These are phyloP conservation scores for Micoletzkya japonica DNA, from an alignment of 2,888 invertebrate species.

Conservation along the genomic window DNA sequence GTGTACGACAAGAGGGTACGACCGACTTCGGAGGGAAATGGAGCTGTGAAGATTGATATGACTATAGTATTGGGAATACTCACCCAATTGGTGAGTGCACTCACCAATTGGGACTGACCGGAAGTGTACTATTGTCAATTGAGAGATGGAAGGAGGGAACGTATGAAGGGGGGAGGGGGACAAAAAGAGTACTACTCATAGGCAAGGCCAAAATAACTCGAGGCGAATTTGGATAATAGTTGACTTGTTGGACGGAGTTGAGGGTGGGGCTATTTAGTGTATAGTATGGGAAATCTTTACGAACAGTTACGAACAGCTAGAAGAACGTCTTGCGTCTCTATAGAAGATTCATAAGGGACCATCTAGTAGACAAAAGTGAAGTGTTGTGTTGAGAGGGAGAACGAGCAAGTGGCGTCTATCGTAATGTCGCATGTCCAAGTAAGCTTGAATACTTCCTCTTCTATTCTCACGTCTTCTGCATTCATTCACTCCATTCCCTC, in stretches of 20 bases:
- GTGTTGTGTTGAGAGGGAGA: slow-evolving; percentile 51
- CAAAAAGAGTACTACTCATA: no score
- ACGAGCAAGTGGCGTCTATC: slow-evolving; percentile 60
- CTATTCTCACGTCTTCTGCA: neutral
- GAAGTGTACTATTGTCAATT: neutral
- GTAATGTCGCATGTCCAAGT: slow-evolving; percentile 60
- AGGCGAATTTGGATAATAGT: no score
- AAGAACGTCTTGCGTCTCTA: neutral
- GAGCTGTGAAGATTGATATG: slow-evolving; percentile 55
- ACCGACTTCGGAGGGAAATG: slow-evolving; percentile 47
- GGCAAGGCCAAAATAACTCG: no score
- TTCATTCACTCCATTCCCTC: neutral
- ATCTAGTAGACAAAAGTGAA: neutral
- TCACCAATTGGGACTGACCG: neutral
- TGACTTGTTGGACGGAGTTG: no score
- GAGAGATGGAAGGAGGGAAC: no score
- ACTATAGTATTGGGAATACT: slow-evolving; percentile 61
- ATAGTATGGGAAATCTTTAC: no score
- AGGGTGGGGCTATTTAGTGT: no score
- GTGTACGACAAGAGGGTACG: slow-evolving; percentile 54
- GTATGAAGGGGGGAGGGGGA: no score
- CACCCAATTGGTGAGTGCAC: slow-evolving; percentile 52
- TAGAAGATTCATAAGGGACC: neutral
- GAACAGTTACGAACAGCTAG: no score
- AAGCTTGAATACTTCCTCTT: neutral